Percentiles rank a stretch among this genome's conserved stretches.
These are phyloP conservation scores for Hetaerina americana DNA, from an alignment of 1,140 invertebrate genomes.

Conservation along the genomic window DNA sequence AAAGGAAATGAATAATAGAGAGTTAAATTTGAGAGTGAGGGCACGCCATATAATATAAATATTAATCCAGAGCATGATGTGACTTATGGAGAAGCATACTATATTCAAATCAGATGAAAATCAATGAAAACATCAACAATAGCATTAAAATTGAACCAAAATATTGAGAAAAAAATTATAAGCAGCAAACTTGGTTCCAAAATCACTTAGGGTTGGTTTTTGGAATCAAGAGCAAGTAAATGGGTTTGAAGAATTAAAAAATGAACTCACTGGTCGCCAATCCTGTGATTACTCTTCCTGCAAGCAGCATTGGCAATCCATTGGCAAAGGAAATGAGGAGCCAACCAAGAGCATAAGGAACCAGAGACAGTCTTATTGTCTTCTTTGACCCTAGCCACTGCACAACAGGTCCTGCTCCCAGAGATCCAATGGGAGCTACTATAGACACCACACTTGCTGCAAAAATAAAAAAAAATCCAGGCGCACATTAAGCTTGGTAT, in stretches of 20 bases:
- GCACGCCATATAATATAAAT: too few species aligned
- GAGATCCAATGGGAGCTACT: background rate
- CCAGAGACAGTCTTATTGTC: background rate
- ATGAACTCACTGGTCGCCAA: background rate
- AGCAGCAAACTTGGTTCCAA: background rate
- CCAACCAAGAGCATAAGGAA: background rate
- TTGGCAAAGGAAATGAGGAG: conserved; percentile 1
- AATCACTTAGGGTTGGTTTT: background rate
- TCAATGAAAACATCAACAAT: too few species aligned
- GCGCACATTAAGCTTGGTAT: too few species aligned
- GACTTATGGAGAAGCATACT: too few species aligned
- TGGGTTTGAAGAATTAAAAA: too few species aligned
- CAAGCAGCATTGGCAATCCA: background rate
- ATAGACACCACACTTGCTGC: background rate
- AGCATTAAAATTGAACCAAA: background rate
- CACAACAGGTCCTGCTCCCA: background rate
- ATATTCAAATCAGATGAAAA: too few species aligned
- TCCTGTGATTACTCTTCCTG: background rate
- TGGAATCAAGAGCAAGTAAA: background rate
- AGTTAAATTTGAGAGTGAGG: too few species aligned
- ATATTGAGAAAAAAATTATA: background rate
- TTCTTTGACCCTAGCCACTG: background rate
- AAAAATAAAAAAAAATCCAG: background rate
- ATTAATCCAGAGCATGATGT: too few species aligned
- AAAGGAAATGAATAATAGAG: too few species aligned